Percentiles rank a stretch among this genome's conserved stretches.
These are phyloP conservation scores for Helostoma temminkii DNA, from an alignment of 2,797 vertebrate genomes.

Conservation along the genomic window DNA sequence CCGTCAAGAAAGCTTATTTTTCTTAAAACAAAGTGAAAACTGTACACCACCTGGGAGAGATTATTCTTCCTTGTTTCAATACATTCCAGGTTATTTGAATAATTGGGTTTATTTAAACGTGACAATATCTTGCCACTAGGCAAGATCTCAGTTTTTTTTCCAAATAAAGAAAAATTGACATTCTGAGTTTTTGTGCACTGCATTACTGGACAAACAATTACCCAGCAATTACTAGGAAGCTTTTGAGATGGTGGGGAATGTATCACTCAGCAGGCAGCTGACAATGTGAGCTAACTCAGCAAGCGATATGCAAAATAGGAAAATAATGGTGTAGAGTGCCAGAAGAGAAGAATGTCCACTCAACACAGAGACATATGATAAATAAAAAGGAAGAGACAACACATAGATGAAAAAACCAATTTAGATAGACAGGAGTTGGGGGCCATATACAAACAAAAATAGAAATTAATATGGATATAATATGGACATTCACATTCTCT, in stretches of 20 bases:
- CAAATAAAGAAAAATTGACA: constrained; percentile 29
- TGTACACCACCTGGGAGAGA: constrained; percentile 56
- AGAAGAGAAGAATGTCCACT: constrained; percentile 22
- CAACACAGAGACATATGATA: constrained; percentile 23
- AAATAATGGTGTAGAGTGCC: constrained; percentile 58
- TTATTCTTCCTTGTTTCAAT: constrained; percentile 42
- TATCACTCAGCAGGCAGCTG: constrained; percentile 65
- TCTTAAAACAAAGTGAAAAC: constrained; percentile 65
- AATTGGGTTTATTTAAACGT: constrained; percentile 53
- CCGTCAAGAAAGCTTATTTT: constrained; percentile 57
- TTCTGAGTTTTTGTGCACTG: constrained; percentile 5
- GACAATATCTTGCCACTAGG: constrained; percentile 26
- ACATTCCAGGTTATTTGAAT: constrained; percentile 53
- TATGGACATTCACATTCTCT: constrained; percentile 15
- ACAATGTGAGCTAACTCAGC: constrained; percentile 68
- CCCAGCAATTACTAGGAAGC: constrained; percentile 57
- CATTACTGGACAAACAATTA: constrained; percentile 66
- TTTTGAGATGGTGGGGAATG: constrained; percentile 56
- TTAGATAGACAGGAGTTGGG: constrained; percentile 18
- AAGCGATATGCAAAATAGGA: constrained; percentile 66
- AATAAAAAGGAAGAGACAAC: constrained; percentile 13
- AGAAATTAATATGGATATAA: constrained; percentile 35
- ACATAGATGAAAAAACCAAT: neutral
- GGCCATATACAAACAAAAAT: constrained; percentile 25
- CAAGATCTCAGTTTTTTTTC: constrained; percentile 21